These are phyloP conservation scores for Agrochola lota DNA, from an alignment of 2,888 invertebrate genomes.

Conservation along the genomic window DNA sequence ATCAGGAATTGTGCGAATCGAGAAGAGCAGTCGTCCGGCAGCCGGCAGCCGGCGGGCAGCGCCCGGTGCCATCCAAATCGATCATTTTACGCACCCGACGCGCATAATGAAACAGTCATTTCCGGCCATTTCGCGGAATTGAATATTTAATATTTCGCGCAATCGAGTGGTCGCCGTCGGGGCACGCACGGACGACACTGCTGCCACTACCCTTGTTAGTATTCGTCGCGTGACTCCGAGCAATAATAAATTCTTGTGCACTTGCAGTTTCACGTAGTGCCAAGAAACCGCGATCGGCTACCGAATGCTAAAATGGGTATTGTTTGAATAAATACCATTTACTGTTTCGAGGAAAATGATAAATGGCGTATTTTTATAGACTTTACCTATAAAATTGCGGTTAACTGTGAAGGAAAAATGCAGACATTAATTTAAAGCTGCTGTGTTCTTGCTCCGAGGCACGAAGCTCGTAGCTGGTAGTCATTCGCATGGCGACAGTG, in stretches of 20 bases:
- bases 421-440: slow-evolving; percentile 16
- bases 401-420: slow-evolving; percentile 22
- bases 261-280: slow-evolving; percentile 89
- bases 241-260: slow-evolving; percentile 89
- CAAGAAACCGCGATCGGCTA: slow-evolving; percentile 85
- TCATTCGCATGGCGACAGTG: slow-evolving; percentile 55
- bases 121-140: slow-evolving; percentile 87
- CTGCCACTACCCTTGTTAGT: slow-evolving; percentile 79
- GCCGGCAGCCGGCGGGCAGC: slow-evolving; percentile 65
- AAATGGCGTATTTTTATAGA: slow-evolving; percentile 52
- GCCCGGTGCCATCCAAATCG: slow-evolving; percentile 82
- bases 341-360: slow-evolving; percentile 66
- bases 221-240: slow-evolving; percentile 83
- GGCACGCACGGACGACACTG: slow-evolving; percentile 77
- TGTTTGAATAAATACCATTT: slow-evolving; percentile 75
- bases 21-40: slow-evolving; percentile 61
- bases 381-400: slow-evolving; percentile 43
- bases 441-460: slow-evolving; percentile 19
- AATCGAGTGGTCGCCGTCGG: slow-evolving; percentile 76
- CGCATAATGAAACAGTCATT: slow-evolving; percentile 87
- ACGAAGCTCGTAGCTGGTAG: slow-evolving; percentile 5
- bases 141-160: slow-evolving; percentile 83
- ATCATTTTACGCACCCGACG: slow-evolving; percentile 84
- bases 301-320: slow-evolving; percentile 86
- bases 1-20: slow-evolving; percentile 79